These are phyloP conservation scores for Siniperca chuatsi DNA, from an alignment of 2,113 vertebrate genomes.

Conservation along the genomic window DNA sequence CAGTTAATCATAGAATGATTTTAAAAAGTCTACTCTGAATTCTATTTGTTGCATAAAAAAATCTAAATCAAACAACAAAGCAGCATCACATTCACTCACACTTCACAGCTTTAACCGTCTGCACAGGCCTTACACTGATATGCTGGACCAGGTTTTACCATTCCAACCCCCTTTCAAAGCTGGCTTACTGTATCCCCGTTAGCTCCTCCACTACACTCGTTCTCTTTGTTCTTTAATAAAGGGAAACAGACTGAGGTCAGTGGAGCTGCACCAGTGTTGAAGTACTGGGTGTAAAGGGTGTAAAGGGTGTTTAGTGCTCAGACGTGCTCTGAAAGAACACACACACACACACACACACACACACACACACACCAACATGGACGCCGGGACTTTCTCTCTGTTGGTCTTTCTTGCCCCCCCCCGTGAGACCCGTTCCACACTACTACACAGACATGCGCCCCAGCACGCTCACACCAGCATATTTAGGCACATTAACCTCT, in stretches of 20 bases:
- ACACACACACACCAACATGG: too few species aligned
- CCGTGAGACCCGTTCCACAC: too few species aligned
- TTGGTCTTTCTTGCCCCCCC: too few species aligned
- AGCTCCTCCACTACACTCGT: slow-evolving; percentile 10
- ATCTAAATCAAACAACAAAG: slow-evolving; percentile 9
- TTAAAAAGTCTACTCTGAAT: slow-evolving; percentile 20
- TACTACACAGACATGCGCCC: too few species aligned
- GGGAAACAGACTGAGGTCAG: too few species aligned
- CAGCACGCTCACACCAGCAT: too few species aligned
- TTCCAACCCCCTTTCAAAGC: background rate
- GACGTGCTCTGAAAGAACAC: too few species aligned
- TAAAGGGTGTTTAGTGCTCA: too few species aligned
- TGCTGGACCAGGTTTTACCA: slow-evolving; percentile 3
- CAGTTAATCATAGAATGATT: slow-evolving; percentile 38
- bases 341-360: too few species aligned
- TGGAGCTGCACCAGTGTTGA: background rate
- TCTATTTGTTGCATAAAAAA: slow-evolving; percentile 52
- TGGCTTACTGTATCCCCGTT: background rate
- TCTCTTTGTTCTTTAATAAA: background rate
- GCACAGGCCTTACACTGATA: background rate
- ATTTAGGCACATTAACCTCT: too few species aligned
- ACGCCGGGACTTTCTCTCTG: too few species aligned
- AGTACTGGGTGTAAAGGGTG: too few species aligned
- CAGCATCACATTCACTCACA: slow-evolving; percentile 29
- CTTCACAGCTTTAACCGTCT: slow-evolving; percentile 21